Percentiles rank a stretch among this genome's conserved stretches.
Conservation (phyloP, 2,113 vertebrate genomes). For the Orcinus orca region DNA sequence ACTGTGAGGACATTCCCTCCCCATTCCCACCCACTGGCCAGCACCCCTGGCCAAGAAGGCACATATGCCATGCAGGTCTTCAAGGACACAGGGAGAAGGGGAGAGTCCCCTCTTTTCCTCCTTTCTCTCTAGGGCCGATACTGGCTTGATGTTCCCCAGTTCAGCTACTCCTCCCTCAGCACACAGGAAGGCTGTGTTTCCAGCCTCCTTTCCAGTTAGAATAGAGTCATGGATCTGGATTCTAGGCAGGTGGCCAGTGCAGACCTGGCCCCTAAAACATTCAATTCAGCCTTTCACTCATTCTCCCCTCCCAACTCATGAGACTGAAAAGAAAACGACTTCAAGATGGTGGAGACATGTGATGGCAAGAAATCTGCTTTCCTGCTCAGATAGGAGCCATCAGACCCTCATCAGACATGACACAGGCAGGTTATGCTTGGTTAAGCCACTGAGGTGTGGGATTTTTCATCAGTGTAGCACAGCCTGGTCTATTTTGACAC, state of each 20-base stretch:
- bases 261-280: neutral
- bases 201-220: neutral
- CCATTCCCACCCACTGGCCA: neutral
- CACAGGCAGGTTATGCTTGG: fast-evolving
- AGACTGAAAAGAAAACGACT: neutral
- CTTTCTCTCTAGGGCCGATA: neutral
- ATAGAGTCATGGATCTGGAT: neutral
- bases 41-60: neutral
- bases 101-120: neutral
- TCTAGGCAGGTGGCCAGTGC: neutral
- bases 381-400: neutral
- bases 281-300: neutral
- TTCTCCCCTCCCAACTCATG: neutral
- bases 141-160: neutral
- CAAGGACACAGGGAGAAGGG: neutral
- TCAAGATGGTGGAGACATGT: neutral
- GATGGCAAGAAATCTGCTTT: neutral
- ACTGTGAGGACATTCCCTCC: neutral
- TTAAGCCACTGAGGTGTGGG: neutral
- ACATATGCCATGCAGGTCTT: neutral
- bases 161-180: neutral
- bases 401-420: neutral
- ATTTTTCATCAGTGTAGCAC: neutral
- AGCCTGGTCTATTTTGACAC: neutral
- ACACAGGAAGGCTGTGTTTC: neutral